Base-by-base conservation (phyloP, 2,888 invertebrate genomes). In the Cheilosia vernalis region DNA sequence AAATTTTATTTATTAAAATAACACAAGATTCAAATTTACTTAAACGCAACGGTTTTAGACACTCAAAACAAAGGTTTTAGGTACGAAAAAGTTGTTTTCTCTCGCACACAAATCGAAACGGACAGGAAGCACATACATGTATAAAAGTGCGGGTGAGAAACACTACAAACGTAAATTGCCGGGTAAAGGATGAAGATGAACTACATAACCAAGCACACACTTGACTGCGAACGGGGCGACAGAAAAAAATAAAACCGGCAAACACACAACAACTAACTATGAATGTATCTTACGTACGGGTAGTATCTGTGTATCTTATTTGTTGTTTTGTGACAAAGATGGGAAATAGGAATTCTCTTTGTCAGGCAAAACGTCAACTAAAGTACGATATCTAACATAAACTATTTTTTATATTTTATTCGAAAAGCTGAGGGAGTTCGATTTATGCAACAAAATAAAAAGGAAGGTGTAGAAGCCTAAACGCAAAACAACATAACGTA, bases 401-500 rank as follows among this genome's bases (percentile, higher is more conserved):
- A 4, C 37, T 42, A 51, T 27, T 27, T 27, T 27, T 9, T 49
- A 4, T 49, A 49, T 49, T 13, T 21, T 21, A 21, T 49, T 9
- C 0, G 9, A n/a, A n/a, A 33, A 56, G 17, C 13, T 10, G 56
- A 64, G 56, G 42, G 37, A 37, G 33, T 64, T 64, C 24, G 49
- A 40, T 55, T 51, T 51, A 24, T 10, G 47, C 6, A 27, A 72
- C 15, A 40, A 21, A 51, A 30, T 13, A 33, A 44, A 44, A 56
- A 56, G 24, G 37, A 49, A 60, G 37, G 27, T 30, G 64, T 49
- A 69, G 61, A 55, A 87, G 74, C 47, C 61, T 69, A 79, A 83
- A 82, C 78, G 86, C 78, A 64, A 77, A 87, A 79, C 70, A 83
- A 70, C 78, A 74, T 74, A 83, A 82, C 82, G 83, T 74, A 55